Base-by-base conservation (phyloP, 1,140 invertebrate species). In the Macrocentrus cingulum region DNA sequence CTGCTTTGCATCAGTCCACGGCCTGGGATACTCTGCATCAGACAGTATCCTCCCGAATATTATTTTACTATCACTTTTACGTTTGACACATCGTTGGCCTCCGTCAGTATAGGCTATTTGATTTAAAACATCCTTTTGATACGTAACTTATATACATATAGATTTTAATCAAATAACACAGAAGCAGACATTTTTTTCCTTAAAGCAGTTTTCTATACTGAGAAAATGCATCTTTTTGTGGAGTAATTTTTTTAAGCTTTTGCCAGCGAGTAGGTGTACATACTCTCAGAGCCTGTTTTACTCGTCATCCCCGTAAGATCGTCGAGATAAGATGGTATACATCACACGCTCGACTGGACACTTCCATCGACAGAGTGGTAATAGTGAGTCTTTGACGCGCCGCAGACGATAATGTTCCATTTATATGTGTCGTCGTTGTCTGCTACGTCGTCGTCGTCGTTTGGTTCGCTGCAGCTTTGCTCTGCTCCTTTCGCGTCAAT, bases 341-440 rank as follows among this genome's bases (percentile, higher is more conserved):
- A 60, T 55, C 45, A 55, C 52, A 60, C 58, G 45, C 58, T 60
- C 45, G 58, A 60, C 52, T 42, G 45, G 53, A 55, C 52, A 55
- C 44, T 56, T 29, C 42, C 25, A 46, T 53, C 37, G 13, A 11
- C 19, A 29, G 11, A 56, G 15, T 39, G 36, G 32, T 16, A 39
- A 29, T 36, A 56, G 15, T 36, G 11, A 49, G 46, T 49, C 46
- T 57, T 49, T 57, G 55, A 41, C 15, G 15, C n/a, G 11, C 42
- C n/a, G 6, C 25, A 60, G 48, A 55, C 52, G 44, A 45, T 60
- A 56, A 60, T 56, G 52, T 46, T 60, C 59, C 53, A 60, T 60
- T 56, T 60, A 60, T 60, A 56, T 60, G 59, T 51, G 59, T 51
- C 37, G 52, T 60, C 46, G 42, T 56, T 36, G 37, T 44, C 48